These are phyloP conservation scores for Nansenia antarctica DNA, from an alignment of 2,113 vertebrate genomes.

Conservation along the genomic window DNA sequence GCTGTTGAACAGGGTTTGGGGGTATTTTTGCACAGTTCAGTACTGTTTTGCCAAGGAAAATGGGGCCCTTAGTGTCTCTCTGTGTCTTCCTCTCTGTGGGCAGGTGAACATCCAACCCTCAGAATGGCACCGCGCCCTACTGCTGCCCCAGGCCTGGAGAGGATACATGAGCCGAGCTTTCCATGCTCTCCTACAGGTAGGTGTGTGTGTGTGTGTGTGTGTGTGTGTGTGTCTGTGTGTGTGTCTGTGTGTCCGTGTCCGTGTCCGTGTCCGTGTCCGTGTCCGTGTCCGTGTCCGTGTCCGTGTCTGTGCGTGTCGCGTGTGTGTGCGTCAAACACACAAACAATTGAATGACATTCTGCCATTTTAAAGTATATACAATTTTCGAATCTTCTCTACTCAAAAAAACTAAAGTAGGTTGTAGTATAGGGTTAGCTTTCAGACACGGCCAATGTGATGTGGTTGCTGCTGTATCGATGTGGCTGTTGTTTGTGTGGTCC, in stretches of 20 bases:
- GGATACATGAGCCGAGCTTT: constrained; percentile 89
- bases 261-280: too few species aligned
- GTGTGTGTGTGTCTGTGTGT: constrained; percentile 29
- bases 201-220: constrained; percentile 55
- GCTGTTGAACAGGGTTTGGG: too few species aligned
- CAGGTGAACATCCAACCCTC: constrained; percentile 95
- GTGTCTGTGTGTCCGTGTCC: constrained; percentile 16
- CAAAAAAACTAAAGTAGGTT: too few species aligned
- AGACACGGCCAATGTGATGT: neutral
- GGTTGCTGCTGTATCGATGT: neutral
- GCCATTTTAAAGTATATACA: too few species aligned
- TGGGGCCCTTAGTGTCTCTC: neutral
- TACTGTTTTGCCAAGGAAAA: too few species aligned
- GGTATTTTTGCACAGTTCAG: too few species aligned
- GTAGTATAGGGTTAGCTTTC: neutral
- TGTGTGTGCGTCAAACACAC: too few species aligned
- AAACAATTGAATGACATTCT: too few species aligned
- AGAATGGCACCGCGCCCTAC: constrained; percentile 90
- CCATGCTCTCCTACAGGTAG: constrained; percentile 88
- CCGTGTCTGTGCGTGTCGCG: neutral
- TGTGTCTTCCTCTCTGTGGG: neutral
- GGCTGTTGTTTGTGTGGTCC: neutral
- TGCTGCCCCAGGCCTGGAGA: constrained; percentile 90
- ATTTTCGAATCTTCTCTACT: too few species aligned
- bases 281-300: too few species aligned